Base-by-base conservation (phyloP, 2,888 invertebrate species). In the Stenichneumon culpator region DNA sequence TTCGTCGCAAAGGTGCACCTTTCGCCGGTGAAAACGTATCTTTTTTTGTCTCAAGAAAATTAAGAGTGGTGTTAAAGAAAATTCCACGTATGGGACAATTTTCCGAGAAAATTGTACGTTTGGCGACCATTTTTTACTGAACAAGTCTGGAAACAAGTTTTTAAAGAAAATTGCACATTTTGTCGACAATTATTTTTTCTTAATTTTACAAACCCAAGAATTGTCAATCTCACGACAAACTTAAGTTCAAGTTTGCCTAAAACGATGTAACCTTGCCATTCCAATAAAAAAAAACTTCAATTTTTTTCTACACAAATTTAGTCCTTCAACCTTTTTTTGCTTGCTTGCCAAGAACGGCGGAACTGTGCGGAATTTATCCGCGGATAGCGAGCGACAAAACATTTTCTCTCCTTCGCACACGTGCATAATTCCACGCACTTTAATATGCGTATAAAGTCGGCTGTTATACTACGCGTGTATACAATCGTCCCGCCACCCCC, bases 361-460 rank as follows among this genome's bases (percentile, higher is more conserved):
- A n/a, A 74, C 32, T 9, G 50, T 50, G 25, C 60, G 28, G 25
- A 60, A 60, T 39, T 39, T 32, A 50, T 75, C 22, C 28, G 22
- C 22, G 4, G 5, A n/a, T 9, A 52, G 6, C 7, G 11, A 67
- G 36, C 22, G 36, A 36, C 75, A 19, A 22, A 75, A 75, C 25
- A n/a, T 75, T 75, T 75, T 39, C 50, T 67, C 63, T 50, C 50
- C 22, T 63, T 16, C 32, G 47, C 74, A 63, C 32, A 50, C 74
- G n/a, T 32, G 19, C 50, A 74, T 74, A 74, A 74, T 65, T 39
- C 63, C 75, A 25, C 75, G 22, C 36, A 52, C 25, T 75, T 75
- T 75, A 75, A 75, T 75, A 39, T 50, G 14, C 65, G 50, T 52
- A 75, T 75, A 75, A 75, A 75, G 50, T 67, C 11, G 16, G 25